These are phyloP conservation scores for Tineola bisselliella DNA, from an alignment of 2,888 invertebrate species.

Conservation along the genomic window DNA sequence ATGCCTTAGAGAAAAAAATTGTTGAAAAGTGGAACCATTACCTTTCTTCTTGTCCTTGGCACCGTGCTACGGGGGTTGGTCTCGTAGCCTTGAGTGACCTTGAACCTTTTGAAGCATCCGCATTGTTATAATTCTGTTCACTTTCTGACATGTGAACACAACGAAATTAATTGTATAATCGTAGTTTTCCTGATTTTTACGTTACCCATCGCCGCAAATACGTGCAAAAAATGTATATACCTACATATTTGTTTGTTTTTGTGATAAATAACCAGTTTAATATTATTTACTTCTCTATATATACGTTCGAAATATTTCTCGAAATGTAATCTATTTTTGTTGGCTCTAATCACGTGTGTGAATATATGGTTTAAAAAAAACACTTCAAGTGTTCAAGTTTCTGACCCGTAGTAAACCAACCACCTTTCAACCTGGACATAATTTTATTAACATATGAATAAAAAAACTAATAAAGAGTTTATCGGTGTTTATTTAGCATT, in stretches of 20 bases:
- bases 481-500: background rate
- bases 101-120: background rate
- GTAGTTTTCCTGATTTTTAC: too few relatives aligned
- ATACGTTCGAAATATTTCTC: too few relatives aligned
- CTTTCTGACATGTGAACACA: background rate
- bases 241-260: too few relatives aligned
- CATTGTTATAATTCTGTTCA: background rate
- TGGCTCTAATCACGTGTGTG: background rate
- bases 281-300: too few relatives aligned
- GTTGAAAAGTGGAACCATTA: too few relatives aligned
- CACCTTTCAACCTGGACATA: background rate
- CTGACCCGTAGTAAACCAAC: background rate
- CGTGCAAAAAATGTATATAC: too few relatives aligned
- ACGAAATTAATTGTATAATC: too few relatives aligned
- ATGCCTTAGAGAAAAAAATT: too few relatives aligned
- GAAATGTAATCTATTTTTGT: background rate
- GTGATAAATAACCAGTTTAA: too few relatives aligned
- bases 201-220: too few relatives aligned
- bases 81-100: background rate
- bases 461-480: too few relatives aligned
- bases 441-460: background rate
- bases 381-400: background rate
- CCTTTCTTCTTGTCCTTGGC: background rate
- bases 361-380: background rate
- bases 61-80: background rate